phyloP scores from a whole-genome alignment of 2,888 invertebrate species.

The Lymantria dispar region DNA sequence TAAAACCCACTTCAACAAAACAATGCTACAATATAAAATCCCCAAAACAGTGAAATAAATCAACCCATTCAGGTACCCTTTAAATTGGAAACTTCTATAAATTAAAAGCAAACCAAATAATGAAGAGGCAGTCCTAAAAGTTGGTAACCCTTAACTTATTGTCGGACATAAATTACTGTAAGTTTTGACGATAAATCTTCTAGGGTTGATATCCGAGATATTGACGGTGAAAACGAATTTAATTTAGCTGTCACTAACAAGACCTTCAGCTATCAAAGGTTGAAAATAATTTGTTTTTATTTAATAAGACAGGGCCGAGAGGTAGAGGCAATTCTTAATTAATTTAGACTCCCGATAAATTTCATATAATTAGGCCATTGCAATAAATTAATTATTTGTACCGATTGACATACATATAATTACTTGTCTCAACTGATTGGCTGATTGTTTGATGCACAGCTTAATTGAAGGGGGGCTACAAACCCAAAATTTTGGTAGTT shows the following conservation, averaged over 20 bases:
- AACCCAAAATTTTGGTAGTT: too few relatives aligned
- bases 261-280: not conserved
- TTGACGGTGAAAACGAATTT: constrained; percentile 7
- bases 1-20: constrained; percentile 8
- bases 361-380: too few relatives aligned
- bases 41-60: constrained; percentile 36
- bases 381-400: too few relatives aligned
- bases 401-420: too few relatives aligned
- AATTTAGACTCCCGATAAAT: too few relatives aligned
- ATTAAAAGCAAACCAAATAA: constrained; percentile 75
- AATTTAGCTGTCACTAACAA: constrained; percentile 4
- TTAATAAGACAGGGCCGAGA: not conserved
- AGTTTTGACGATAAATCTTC: constrained; percentile 71
- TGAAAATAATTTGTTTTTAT: not conserved
- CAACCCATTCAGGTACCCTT: constrained; percentile 53
- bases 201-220: constrained; percentile 31
- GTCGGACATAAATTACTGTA: constrained; percentile 71
- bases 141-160: constrained; percentile 68
- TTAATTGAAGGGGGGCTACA: too few relatives aligned
- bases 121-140: constrained; percentile 64
- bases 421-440: too few relatives aligned
- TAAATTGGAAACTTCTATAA: constrained; percentile 70
- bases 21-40: constrained; percentile 29
- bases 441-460: too few relatives aligned
- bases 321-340: too few relatives aligned